Evolutionary conservation across 2,888 invertebrate genomes (phyloP), one percentile per base, ranked within the genome.

Genomic region (Adelphocoris suturalis): DNA sequence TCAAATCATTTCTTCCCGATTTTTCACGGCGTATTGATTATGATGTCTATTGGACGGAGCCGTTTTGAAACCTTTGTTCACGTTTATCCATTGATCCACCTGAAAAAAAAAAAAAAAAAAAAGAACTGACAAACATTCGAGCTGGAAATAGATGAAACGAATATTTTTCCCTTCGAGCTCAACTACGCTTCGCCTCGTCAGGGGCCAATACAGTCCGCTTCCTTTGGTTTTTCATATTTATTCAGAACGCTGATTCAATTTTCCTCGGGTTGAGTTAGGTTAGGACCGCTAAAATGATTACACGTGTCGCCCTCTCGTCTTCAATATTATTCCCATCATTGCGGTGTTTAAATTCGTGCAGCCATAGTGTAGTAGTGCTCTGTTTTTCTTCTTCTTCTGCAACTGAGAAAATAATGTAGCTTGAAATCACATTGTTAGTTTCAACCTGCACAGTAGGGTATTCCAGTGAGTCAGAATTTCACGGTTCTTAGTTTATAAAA

Each of bases 121-220:
- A 68, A 68, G 68, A 12, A 78, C 78, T 78, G 78, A 78, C 78
- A 78, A 78, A 78, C 78, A 78, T 14, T 78, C 78, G 78, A 78
- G 19, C 46, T 78, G 78, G 78, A 78, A 78, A 78, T 78, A 78
- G 37, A 78, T 78, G 78, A 78, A 76, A 76, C 76, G 76, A 46
- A 76, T 27, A 78, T 47, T 37, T 78, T 61, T 52, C 52, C 23
- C 57, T 13, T 27, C 37, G 78, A 78, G 16, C 19, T 78, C 78
- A 78, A 46, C 78, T 78, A 46, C 47, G 46, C 28, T 28, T 47
- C 5, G 37, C 47, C n/a, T 16, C 68, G 68, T 23, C 23, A 0
- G 5, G 9, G 68, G 68, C 68, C 68, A 68, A 23, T 68, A 68
- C 68, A n/a, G 19, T 19, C 68, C 27, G 23, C 68, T 46, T 37